Percentiles rank a stretch among this genome's conserved stretches.
These are phyloP conservation scores for Malacoraja senta DNA, from an alignment of 2,797 vertebrate genomes.

Conservation along the genomic window DNA sequence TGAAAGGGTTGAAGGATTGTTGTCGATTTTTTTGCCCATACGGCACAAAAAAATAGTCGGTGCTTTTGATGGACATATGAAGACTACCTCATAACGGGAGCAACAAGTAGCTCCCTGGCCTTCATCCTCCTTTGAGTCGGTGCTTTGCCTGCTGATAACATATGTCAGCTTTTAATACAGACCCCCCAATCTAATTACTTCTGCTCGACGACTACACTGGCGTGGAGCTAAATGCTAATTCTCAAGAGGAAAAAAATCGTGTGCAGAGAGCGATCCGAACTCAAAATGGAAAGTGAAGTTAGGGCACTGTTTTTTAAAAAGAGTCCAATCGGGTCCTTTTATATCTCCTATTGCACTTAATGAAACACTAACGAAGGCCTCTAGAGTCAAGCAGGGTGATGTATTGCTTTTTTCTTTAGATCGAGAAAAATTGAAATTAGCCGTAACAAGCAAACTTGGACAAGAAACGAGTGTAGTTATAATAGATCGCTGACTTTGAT, in stretches of 20 bases:
- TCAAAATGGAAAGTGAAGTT: constrained; percentile 27
- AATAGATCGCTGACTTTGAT: constrained; percentile 2
- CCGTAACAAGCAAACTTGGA: neutral
- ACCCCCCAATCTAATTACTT: constrained; percentile 31
- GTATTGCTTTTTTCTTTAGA: neutral
- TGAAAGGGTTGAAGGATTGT: constrained; percentile 72
- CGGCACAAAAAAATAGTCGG: constrained; percentile 68
- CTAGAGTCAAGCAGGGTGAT: constrained; percentile 18
- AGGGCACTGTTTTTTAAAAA: neutral
- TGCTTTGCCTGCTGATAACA: constrained; percentile 66
- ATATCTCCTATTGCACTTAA: neutral
- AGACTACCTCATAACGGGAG: constrained; percentile 65
- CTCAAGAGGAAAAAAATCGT: neutral
- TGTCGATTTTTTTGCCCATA: constrained; percentile 77
- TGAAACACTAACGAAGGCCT: neutral
- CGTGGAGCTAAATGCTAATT: constrained; percentile 34
- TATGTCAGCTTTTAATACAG: constrained; percentile 68
- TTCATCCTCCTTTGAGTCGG: constrained; percentile 44
- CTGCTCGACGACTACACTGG: constrained; percentile 14
- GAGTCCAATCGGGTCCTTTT: neutral
- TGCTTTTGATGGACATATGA: constrained; percentile 72
- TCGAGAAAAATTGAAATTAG: neutral
- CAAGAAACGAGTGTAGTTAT: neutral
- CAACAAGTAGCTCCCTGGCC: constrained; percentile 59
- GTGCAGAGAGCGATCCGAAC: neutral